Evolutionary conservation across 1,140 invertebrate genomes (phyloP), one percentile per base, ranked within the genome.

Genomic region (Polyergus mexicanus): DNA sequence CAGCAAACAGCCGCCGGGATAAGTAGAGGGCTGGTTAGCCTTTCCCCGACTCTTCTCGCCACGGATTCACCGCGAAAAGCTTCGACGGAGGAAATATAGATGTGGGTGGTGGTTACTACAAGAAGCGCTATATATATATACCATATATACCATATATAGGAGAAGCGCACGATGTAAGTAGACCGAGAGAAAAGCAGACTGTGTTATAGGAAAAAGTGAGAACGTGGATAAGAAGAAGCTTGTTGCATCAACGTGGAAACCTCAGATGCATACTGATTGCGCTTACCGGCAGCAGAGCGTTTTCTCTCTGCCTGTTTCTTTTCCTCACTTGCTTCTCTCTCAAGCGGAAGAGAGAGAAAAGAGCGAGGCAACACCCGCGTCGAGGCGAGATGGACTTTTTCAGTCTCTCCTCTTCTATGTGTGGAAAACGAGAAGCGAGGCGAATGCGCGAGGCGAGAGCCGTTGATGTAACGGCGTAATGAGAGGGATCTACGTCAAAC

Each of bases 241-340:
- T 85, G 84, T 85, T 85, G 80, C 84, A 85, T 28, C 60, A 77
- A 58, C 84, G 84, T 35, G 75, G 74, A 85, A 85, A 85, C 84
- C 38, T 41, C 75, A 78, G 74, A 76, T 78, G 84, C 84, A 85
- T 85, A 85, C 84, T 85, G 84, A 85, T 68, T 63, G 62, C 62
- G 62, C 25, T 77, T 65, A 66, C 83, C 51, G 25, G 32, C 83
- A 54, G 32, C 83, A 63, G 47, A 74, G 10, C 32, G 62, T 11
- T 68, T 85, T 28, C 62, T 16, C 47, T 16, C 5, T 11, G 3
- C 13, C 28, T 22, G 16, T 62, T 84, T 35, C 41, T 16, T 32
- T 51, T 22, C 54, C 41, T 4, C 19, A 51, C n/a, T 54, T 51
- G 56, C n/a, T 56, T 35, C 44, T 16, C 44, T 19, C 56, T 77